Evolutionary conservation across 2,113 vertebrate species (phyloP).

Genomic region (Osmerus eperlanus): DNA sequence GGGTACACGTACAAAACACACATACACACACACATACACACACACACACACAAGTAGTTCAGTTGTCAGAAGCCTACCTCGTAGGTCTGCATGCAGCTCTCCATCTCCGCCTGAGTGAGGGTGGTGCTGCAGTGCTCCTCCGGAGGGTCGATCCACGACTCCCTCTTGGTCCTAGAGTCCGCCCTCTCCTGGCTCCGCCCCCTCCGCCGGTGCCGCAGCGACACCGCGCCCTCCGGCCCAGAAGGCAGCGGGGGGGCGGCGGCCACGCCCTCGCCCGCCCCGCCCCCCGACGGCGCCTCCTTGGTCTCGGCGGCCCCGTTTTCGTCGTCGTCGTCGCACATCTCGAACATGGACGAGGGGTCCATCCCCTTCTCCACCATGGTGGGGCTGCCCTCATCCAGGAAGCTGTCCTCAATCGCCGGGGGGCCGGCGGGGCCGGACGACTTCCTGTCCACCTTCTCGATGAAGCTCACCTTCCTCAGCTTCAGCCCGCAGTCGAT

Average conservation of each 20-base stretch:
- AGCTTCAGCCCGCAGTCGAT: slow-evolving; percentile 89
- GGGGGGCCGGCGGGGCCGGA: slow-evolving; percentile 40
- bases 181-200: slow-evolving; percentile 65
- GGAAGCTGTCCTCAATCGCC: slow-evolving; percentile 73
- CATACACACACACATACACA: no score
- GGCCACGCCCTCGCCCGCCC: slow-evolving; percentile 23
- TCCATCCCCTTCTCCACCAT: slow-evolving; percentile 95
- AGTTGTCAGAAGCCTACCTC: slow-evolving; percentile 70
- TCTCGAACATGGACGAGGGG: slow-evolving; percentile 80
- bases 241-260: slow-evolving; percentile 26
- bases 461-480: slow-evolving; percentile 94
- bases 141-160: slow-evolving; percentile 92
- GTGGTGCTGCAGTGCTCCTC: slow-evolving; percentile 76
- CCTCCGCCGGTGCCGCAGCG: slow-evolving; percentile 59
- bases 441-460: slow-evolving; percentile 76
- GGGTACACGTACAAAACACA: no score
- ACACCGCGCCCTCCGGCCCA: slow-evolving; percentile 43
- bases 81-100: slow-evolving; percentile 96
- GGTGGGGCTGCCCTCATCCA: slow-evolving; percentile 93
- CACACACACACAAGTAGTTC: no score
- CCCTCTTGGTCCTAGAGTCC: slow-evolving; percentile 69
- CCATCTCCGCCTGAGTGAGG: slow-evolving; percentile 92
- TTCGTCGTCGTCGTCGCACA: slow-evolving; percentile 87
- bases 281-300: slow-evolving; percentile 47
- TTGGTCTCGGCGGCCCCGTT: slow-evolving; percentile 71